Conservation (phyloP, 2,113 vertebrate genomes). For the Elephas maximus region DNA sequence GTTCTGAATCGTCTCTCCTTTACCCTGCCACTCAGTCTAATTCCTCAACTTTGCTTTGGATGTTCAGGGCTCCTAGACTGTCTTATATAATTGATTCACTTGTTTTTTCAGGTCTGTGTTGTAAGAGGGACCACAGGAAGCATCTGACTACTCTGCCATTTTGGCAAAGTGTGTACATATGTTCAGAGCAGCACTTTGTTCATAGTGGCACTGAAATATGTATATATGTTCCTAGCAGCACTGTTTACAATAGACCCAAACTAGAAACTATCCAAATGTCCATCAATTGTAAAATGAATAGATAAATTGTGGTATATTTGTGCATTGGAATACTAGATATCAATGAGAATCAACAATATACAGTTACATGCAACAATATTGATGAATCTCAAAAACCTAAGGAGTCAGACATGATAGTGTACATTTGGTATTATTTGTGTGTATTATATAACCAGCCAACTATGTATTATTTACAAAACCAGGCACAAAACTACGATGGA, state of each 20-base stretch:
- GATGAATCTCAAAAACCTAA: conserved; percentile 31
- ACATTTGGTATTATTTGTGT: conserved; percentile 17
- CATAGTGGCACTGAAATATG: background rate
- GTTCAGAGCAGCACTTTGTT: too few species aligned
- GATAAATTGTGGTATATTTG: conserved; percentile 9
- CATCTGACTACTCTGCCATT: too few species aligned
- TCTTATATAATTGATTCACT: too few species aligned
- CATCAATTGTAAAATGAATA: conserved; percentile 30
- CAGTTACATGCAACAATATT: background rate
- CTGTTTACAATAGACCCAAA: conserved; percentile 10
- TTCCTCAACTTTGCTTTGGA: too few species aligned
- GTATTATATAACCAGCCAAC: background rate
- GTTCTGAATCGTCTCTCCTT: too few species aligned
- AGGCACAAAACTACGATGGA: background rate
- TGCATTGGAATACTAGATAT: background rate
- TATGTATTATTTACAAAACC: background rate
- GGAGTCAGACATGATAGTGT: background rate
- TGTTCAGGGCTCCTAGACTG: too few species aligned
- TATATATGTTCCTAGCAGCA: conserved; percentile 35
- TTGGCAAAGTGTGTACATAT: too few species aligned
- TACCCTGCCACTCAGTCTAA: too few species aligned
- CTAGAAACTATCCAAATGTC: background rate
- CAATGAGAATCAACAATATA: background rate
- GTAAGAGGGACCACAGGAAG: too few species aligned
- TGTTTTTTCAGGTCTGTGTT: too few species aligned